Evolutionary conservation across 2,797 vertebrate genomes (phyloP), one percentile per base, ranked within the genome.

Genomic region (Labroides dimidiatus): DNA sequence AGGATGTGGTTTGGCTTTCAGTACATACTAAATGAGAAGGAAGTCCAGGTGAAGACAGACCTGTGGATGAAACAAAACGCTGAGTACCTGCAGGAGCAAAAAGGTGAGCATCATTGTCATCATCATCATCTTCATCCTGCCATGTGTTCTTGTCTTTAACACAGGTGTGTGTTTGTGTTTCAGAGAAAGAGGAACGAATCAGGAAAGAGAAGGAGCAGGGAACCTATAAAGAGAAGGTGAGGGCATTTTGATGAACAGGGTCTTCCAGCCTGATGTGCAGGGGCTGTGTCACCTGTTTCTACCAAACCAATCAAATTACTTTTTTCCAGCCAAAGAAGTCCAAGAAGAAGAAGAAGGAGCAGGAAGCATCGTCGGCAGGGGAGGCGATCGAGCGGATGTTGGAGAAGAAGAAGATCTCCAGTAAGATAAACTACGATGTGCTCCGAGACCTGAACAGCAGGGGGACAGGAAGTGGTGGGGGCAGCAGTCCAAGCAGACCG

Each of bases 371-470:
- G 84, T 97, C 97, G 2, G 97, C 96, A 0, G 95, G 96, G 30
- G 98, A 99, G 80, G 97, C 98, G 24, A 99, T 99, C 23, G 97
- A 99, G 90, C 97, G 94, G 93, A 99, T 99, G 97, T 75, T 99
- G 89, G 96, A 97, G 84, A 97, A 97, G 93, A 99, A 99, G 92
- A 97, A 95, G 89, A 98, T 99, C 87, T 99, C 97, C 16, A 98
- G 95, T 89, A 99, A 99, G 92, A 99, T 99, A 89, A 98, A 99
- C 93, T 99, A 99, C 57, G 96, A 97, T 6, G 98, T 99, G 66
- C 94, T 99, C 62, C 93, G 95, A 45, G 97, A 95, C 91, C 96
- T 99, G 75, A 95, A 97, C 90, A 94, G 93, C 84, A 93, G 76
- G 80, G 91, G 53, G 77, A 82, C 37, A 52, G 91, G 66, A 55